These are phyloP conservation scores for Tachycineta bicolor DNA, from an alignment of 2,113 vertebrate species.

Conservation along the genomic window DNA sequence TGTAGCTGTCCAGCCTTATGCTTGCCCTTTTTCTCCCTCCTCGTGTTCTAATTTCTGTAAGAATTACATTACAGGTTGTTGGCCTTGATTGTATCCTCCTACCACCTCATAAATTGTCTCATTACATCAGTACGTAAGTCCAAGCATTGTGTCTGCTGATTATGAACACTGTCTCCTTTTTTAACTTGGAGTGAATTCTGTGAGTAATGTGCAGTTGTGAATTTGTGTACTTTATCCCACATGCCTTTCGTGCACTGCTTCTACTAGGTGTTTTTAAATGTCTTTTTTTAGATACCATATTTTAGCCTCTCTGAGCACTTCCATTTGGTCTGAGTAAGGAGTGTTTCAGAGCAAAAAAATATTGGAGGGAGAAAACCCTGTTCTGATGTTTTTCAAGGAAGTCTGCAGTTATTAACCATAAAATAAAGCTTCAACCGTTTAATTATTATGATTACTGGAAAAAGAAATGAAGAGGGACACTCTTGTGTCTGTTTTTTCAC, in stretches of 20 bases:
- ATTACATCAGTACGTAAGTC: neutral
- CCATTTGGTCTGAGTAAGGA: neutral
- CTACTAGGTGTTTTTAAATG: neutral
- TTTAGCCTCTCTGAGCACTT: neutral
- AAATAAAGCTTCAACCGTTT: neutral
- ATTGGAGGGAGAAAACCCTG: neutral
- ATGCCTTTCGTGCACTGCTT: neutral
- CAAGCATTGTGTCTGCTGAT: neutral
- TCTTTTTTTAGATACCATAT: neutral
- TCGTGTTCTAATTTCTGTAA: neutral
- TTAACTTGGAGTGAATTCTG: neutral
- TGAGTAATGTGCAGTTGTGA: neutral
- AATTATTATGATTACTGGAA: neutral
- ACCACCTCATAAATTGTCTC: neutral
- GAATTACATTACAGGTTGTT: neutral
- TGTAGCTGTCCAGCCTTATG: neutral
- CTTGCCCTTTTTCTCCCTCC: neutral
- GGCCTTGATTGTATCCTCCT: neutral
- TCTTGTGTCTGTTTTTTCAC: neutral
- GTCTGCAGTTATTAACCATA: neutral
- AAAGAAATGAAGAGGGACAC: neutral
- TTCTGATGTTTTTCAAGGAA: neutral
- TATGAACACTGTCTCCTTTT: neutral
- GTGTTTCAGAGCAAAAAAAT: neutral
- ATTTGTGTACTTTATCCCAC: neutral